Conservation (phyloP, 1,140 invertebrate genomes). For the Nasonia giraulti region DNA sequence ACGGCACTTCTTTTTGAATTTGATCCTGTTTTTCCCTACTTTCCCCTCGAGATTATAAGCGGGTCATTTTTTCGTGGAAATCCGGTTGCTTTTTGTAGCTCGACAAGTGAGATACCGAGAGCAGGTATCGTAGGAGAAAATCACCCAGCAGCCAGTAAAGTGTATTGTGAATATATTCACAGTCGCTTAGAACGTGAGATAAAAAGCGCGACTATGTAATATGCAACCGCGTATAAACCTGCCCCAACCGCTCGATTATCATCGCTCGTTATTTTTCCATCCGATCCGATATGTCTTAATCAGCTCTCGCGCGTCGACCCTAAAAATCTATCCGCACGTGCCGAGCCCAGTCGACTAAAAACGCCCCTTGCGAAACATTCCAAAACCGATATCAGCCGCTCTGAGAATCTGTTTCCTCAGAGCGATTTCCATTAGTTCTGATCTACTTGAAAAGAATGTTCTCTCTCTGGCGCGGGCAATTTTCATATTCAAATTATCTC, state of each 20-base stretch:
- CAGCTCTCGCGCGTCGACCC: not conserved
- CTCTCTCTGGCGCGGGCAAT: not conserved
- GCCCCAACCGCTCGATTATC: not conserved
- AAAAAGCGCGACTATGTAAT: not conserved
- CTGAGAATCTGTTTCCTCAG: not conserved
- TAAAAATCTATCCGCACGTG: not conserved
- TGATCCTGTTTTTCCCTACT: slow-evolving; percentile 18
- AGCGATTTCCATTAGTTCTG: not conserved
- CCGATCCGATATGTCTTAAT: not conserved
- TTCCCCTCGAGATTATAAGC: not conserved
- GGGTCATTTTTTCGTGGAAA: slow-evolving; percentile 18
- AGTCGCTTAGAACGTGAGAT: no score
- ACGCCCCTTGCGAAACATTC: not conserved
- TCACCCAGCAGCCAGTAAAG: not conserved
- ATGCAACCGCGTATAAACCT: not conserved
- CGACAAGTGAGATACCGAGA: no score
- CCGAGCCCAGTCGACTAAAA: not conserved
- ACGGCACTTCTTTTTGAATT: not conserved
- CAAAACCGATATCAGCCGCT: no score
- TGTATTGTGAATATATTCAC: not conserved
- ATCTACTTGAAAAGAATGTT: slow-evolving; percentile 10
- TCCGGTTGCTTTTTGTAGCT: not conserved
- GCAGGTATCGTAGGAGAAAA: not conserved
- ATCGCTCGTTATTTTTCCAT: not conserved
- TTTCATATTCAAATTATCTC: slow-evolving; percentile 33